Evolutionary conservation across 1,140 invertebrate genomes (phyloP).

Genomic region (Carcinoscorpius rotundicauda): DNA sequence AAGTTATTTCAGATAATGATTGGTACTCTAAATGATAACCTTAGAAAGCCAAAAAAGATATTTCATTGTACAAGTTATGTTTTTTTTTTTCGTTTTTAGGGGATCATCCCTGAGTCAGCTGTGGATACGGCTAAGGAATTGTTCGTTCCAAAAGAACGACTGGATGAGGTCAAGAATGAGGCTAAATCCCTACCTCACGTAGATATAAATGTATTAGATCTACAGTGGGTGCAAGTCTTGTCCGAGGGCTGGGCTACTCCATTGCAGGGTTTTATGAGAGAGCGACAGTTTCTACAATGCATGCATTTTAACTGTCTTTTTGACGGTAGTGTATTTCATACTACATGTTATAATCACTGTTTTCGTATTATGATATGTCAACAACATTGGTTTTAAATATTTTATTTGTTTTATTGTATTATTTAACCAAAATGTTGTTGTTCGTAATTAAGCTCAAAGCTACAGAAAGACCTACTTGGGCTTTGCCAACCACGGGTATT

Average conservation of each 20-base stretch:
- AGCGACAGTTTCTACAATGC: conserved; percentile 81
- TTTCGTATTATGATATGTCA: not conserved
- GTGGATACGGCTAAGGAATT: conserved; percentile 52
- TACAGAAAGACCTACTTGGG: no score
- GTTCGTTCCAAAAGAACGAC: conserved; percentile 56
- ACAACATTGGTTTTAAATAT: not conserved
- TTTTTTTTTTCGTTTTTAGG: not conserved
- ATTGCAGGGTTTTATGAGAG: conserved; percentile 89
- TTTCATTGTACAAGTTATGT: no score
- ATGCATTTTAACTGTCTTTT: conserved; percentile 53
- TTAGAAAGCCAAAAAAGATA: not conserved
- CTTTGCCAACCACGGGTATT: no score
- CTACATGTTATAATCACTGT: conserved; percentile 27
- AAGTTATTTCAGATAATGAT: not conserved
- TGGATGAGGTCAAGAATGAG: conserved; percentile 50
- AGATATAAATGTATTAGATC: conserved; percentile 52
- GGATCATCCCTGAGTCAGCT: not conserved
- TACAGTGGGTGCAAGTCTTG: conserved; percentile 91
- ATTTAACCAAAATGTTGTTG: no score
- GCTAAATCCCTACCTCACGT: conserved; percentile 49
- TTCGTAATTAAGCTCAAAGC: no score
- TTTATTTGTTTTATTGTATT: no score
- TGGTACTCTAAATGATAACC: conserved; percentile 43
- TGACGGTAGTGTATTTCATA: conserved; percentile 53
- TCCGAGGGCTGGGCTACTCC: conserved; percentile 96